Evolutionary conservation across 2,113 vertebrate species (phyloP), one percentile per base, ranked within the genome.

Genomic region (Gopherus flavomarginatus): DNA sequence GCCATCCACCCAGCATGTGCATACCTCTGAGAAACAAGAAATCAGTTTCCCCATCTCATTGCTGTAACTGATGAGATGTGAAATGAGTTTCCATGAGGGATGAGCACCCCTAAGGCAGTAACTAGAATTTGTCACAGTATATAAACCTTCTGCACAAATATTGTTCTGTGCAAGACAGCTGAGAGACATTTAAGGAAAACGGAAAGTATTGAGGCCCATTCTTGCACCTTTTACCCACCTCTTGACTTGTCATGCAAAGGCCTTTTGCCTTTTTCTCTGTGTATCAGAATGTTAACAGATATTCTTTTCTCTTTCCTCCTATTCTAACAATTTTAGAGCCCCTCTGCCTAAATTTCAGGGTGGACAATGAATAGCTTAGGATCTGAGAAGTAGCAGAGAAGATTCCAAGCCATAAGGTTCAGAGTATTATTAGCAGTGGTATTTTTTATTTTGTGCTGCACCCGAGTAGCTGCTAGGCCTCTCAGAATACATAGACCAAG

Each of bases 1-100:
- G 75, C 65, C 31, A 17, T 94, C 84, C 0, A 2, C 52, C 81
- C 80, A 81, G 83, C 87, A 3, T 80, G 42, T 90, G 90, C 78
- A 49, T 81, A 89, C 27, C 83, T 95, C 91, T 85, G 59, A 97
- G 90, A 97, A 94, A 95, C 56, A 86, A 96, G 91, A 96, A 96
- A 88, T 89, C 35, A 0, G 54, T 81, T 96, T 98, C 62, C 85
- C 62, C 27, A 44, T 89, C 85, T 96, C 56, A 59, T 93, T 90
- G 80, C 82, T 93, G 79, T 93, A 96, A 94, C 93, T 93, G 96
- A 97, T 97, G 95, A 97, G 92, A 97, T 98, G 96, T 97, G 97
- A 98, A 98, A 97, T 91, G 90, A 96, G 94, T 95, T 97, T 98
- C 93, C 13, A 0, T 31, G 90, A 97, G 88, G 89, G 94, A 84